Evolutionary conservation across 2,797 vertebrate genomes (phyloP), one percentile per base, ranked within the genome.

Genomic region (Odontamblyopus lacepedii): DNA sequence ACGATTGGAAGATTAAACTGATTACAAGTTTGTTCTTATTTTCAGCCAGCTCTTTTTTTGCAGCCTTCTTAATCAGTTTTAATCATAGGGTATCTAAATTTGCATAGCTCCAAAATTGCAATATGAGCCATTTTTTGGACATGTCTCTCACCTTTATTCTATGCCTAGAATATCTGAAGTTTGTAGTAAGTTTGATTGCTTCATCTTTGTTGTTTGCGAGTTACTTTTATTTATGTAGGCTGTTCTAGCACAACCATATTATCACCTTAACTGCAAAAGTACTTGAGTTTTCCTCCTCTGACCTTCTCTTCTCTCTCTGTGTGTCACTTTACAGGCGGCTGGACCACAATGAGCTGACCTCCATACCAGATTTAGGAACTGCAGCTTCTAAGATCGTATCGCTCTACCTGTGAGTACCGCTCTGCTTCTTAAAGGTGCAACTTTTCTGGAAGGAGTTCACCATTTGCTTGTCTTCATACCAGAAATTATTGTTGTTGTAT

Each of bases 321-420:
- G 83, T 85, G 38, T 81, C 63, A 44, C 64, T 86, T 62, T 86
- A 71, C 89, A 99, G 98, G 83, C 92, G 89, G 67, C 90, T 99
- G 91, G 95, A 94, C 90, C 94, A 96, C 93, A 99, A 99, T 6
- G 94, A 96, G 79, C 90, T 99, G 93, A 96, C 92, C 19, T 80
- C 93, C 66, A 92, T 99, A 76, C 98, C 98, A 0, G 94, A 92
- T 63, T 93, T 99, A 75, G 96, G 96, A 72, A 72, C 83, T 0
- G 92, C 93, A 41, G 91, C 96, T 27, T 72, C 94, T 44, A 87
- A 77, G 0, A n/a, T 98, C 65, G 80, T 91, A 56, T 92, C 93
- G 23, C 95, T 99, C 60, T 92, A 94, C 83, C 91, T 99, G 98
- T 99, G 92, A 99, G 98, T 97, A 89, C 70, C 18, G 3, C 75